A percentile compares a stretch with the other conserved stretches of the same genome.
These are phyloP conservation scores for Cebuella pygmaea DNA, from an alignment of 2,797 vertebrate genomes.

Conservation along the genomic window DNA sequence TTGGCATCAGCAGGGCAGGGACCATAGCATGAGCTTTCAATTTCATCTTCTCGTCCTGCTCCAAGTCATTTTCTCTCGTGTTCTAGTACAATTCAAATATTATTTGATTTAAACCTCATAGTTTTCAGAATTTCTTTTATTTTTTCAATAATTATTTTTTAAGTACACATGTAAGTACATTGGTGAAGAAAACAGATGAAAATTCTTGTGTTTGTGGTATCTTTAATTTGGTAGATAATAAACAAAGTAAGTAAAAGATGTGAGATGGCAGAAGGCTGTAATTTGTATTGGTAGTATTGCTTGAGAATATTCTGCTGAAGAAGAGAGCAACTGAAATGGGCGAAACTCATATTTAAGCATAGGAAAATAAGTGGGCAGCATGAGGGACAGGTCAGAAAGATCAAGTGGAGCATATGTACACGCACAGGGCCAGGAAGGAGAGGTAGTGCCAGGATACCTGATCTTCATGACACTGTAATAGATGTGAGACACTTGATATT, in stretches of 20 bases:
- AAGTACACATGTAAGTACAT: neutral
- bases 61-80: neutral
- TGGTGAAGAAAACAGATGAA: neutral
- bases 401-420: no score
- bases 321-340: neutral
- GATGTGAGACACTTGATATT: neutral
- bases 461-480: neutral
- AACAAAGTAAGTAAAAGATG: neutral
- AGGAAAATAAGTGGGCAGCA: neutral
- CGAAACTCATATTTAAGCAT: neutral
- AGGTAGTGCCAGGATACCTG: neutral
- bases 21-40: neutral
- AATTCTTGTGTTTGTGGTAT: neutral
- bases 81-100: neutral
- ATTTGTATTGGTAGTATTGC: neutral
- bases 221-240: neutral
- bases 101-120: neutral
- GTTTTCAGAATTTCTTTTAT: neutral
- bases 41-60: neutral
- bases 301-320: neutral
- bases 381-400: neutral
- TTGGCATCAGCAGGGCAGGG: no score
- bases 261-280: neutral
- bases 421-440: neutral
- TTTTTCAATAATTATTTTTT: neutral